Conservation (phyloP, 2,888 invertebrate genomes). For the Lydus trimaculatus region DNA sequence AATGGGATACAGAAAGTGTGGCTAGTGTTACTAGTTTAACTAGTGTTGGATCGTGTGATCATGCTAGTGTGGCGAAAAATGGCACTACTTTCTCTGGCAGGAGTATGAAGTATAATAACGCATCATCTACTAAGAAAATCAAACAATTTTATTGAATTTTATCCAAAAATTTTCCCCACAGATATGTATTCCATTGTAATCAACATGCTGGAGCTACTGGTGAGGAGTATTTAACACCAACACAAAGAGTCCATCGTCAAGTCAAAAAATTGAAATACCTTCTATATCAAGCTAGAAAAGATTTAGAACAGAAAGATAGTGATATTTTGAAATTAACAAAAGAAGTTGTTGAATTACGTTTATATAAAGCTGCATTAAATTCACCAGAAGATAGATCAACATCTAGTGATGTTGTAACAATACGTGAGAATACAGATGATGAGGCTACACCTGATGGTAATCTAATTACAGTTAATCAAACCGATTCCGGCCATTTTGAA, state of each 20-base stretch:
- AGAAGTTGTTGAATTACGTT: constrained; percentile 77
- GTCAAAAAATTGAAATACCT: constrained; percentile 77
- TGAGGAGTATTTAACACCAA: constrained; percentile 87
- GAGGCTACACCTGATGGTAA: constrained; percentile 55
- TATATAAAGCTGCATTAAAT: constrained; percentile 80
- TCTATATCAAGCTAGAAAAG: constrained; percentile 75
- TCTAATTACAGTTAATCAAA: constrained; percentile 20
- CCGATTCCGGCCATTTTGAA: constrained; percentile 86
- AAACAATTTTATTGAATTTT: too few relatives aligned
- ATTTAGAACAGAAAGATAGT: constrained; percentile 81
- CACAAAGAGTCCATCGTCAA: constrained; percentile 84
- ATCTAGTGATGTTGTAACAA: constrained; percentile 69
- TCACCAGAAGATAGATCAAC: constrained; percentile 83
- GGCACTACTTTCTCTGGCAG: constrained; percentile 67
- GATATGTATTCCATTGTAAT: constrained; percentile 87
- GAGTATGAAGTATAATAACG: constrained; percentile 60
- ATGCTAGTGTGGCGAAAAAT: constrained; percentile 78
- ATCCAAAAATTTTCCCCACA: constrained; percentile 50
- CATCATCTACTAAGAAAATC: too few relatives aligned
- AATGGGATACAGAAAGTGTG: constrained; percentile 76
- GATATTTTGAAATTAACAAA: constrained; percentile 75
- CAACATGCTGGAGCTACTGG: constrained; percentile 78
- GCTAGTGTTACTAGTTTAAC: constrained; percentile 83
- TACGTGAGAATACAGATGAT: constrained; percentile 72
- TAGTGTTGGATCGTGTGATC: constrained; percentile 82